Evolutionary conservation across 2,797 vertebrate species (phyloP), one percentile per base, ranked within the genome.

Genomic region (Argya squamiceps): DNA sequence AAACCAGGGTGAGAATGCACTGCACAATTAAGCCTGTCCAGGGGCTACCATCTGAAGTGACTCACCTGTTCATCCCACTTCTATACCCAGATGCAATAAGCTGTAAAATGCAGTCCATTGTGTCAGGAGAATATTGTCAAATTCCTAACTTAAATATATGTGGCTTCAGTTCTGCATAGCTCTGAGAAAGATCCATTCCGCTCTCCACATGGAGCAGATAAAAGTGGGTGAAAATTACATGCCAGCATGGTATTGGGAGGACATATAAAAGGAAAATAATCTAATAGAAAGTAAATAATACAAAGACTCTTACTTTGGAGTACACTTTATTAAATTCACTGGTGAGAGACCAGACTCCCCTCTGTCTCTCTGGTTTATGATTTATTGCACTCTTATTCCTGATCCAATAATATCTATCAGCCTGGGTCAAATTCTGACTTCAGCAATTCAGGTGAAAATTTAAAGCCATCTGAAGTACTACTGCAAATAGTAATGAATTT

Each of bases 391-490:
- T 87, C 55, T 69, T 88, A 83, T n/a, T 89, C 26, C 46, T 85
- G 36, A 70, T 75, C 56, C 60, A 84, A 39, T 73, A 86, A 71
- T 81, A 75, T 67, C 80, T 76, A 32, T 85, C 47, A 90, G 5
- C 10, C 43, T 75, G 43, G 50, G 41, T 86, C 65, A 92, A 76
- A 88, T 73, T 94, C 89, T 89, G 73, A 92, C 73, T 86, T 90
- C 69, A 94, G 79, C 34, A 92, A 69, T 69, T 64, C 63, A 53
- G 44, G 41, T 79, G 55, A 92, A 91, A 92, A 94, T 90, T 55
- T 91, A 90, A 75, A 92, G 26, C 34, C 8, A 20, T 24, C 34
- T 65, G 55, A 92, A 62, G 50, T 69, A 69, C 21, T 71, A 16
- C 58, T 76, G 50, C 36, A 93, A 88, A 77, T 60, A 92, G 23